Evolutionary conservation across 1,140 invertebrate species (phyloP).

Genomic region (Aphelenchoides besseyi): DNA sequence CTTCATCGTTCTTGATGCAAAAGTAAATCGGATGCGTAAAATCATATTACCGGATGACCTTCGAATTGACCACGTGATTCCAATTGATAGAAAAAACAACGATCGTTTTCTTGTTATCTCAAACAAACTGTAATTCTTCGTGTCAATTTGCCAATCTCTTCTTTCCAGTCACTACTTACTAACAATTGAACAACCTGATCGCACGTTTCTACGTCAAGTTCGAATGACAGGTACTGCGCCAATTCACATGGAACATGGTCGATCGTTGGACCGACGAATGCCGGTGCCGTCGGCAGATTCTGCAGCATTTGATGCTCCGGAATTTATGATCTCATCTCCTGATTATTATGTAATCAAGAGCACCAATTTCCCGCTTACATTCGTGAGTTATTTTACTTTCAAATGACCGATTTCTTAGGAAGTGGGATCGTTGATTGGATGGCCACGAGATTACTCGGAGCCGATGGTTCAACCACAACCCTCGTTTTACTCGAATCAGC

Average conservation of each 20-base stretch:
- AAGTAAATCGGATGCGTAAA: not conserved
- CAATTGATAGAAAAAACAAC: slow-evolving; percentile 8
- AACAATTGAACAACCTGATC: slow-evolving; percentile 15
- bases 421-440: not conserved
- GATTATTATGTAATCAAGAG: slow-evolving; percentile 28
- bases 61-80: slow-evolving; percentile 9
- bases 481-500: slow-evolving; percentile 5
- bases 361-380: slow-evolving; percentile 16
- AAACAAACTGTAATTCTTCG: slow-evolving; percentile 1
- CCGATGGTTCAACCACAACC: slow-evolving; percentile 15
- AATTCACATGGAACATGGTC: not conserved
- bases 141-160: slow-evolving; percentile 18
- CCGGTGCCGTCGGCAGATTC: not conserved
- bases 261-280: not conserved
- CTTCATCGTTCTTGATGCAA: slow-evolving; percentile 3
- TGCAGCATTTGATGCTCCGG: not conserved
- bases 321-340: slow-evolving; percentile 19
- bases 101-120: slow-evolving; percentile 18
- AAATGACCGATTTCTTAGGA: not conserved
- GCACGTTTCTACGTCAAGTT: slow-evolving; percentile 9
- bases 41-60: slow-evolving; percentile 9
- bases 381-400: slow-evolving; percentile 21
- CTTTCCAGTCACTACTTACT: slow-evolving; percentile 17
- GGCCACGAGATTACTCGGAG: not conserved
- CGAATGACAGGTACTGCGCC: not conserved